Percentiles rank a stretch among this genome's conserved stretches.
Evolutionary conservation across 1,140 invertebrate genomes (phyloP).

Genomic region (Nasonia longicornis): DNA sequence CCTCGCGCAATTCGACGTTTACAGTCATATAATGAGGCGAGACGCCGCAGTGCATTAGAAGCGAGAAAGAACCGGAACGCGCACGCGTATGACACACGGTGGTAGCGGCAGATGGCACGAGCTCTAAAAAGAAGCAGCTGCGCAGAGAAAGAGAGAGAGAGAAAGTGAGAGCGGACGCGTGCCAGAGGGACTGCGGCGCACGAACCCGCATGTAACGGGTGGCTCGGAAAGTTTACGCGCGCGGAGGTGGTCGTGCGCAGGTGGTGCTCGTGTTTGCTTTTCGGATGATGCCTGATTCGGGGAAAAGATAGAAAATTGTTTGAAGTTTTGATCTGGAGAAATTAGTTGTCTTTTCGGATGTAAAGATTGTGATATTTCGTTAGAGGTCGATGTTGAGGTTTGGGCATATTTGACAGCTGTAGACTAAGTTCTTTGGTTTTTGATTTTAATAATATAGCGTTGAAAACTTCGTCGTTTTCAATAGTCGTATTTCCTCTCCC

Average conservation of each 20-base stretch:
- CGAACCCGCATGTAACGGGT: constrained; percentile 8
- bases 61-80: neutral
- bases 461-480: too few species aligned
- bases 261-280: neutral
- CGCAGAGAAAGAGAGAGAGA: neutral
- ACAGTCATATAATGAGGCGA: neutral
- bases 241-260: neutral
- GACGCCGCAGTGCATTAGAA: neutral
- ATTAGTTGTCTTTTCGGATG: too few species aligned
- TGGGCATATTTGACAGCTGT: too few species aligned
- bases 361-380: too few species aligned
- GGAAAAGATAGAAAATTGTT: too few species aligned
- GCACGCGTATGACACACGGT: constrained; percentile 2
- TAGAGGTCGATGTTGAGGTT: too few species aligned
- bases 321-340: too few species aligned
- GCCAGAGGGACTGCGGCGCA: neutral
- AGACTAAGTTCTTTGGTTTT: too few species aligned
- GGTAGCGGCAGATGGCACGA: constrained; percentile 24
- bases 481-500: too few species aligned
- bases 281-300: too few species aligned
- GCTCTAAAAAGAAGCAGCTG: constrained; percentile 19
- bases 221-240: neutral
- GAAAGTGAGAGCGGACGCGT: neutral
- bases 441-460: too few species aligned
- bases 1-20: neutral